Evolutionary conservation across 2,113 vertebrate species (phyloP), one percentile per base, ranked within the genome.

Genomic region (Paedocypris sp.): DNA sequence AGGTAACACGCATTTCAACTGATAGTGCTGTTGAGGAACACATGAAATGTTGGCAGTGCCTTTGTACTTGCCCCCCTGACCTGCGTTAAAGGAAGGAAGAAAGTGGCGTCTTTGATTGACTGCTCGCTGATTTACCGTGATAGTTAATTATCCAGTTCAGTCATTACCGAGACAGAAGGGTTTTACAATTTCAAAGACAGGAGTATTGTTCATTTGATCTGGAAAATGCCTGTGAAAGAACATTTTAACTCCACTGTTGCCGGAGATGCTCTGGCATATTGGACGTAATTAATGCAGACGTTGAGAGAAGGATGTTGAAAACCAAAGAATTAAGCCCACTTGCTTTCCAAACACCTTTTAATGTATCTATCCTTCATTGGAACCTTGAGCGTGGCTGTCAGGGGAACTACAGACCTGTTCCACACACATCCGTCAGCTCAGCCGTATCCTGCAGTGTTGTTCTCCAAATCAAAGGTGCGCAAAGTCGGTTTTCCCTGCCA

Each of bases 1-100:
- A 73, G 51, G 72, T 62, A 67, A 60, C 67, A 74, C 70, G 51
- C 73, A 73, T 76, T 68, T 6, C 25, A 68, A 68, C 64, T 51
- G 75, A 78, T 80, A 46, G 49, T 54, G 20, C 49, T 63, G 16
- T 42, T 60, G 15, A 49, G 58, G 33, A 65, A 53, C 54, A 46
- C 68, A 50, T 36, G 59, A 66, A 61, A 58, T 46, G 47, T 47
- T 66, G 43, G 5, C 45, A 39, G 23, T 31, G 62, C 50, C 49
- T 66, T 62, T 41, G 59, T 64, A 60, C 48, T 49, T 41, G 49
- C 12, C 43, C 62, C 60, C 31, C 26, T 13, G 43, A 64, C 50
- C 57, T 50, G 11, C 47, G 35, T 39, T 65, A 54, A 41, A 20
- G 22, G n/a, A 18, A 20, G 22, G 49, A 41, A 38, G 36, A 48